Evolutionary conservation across 2,888 invertebrate species (phyloP).

Genomic region (Nomada ruficornis): DNA sequence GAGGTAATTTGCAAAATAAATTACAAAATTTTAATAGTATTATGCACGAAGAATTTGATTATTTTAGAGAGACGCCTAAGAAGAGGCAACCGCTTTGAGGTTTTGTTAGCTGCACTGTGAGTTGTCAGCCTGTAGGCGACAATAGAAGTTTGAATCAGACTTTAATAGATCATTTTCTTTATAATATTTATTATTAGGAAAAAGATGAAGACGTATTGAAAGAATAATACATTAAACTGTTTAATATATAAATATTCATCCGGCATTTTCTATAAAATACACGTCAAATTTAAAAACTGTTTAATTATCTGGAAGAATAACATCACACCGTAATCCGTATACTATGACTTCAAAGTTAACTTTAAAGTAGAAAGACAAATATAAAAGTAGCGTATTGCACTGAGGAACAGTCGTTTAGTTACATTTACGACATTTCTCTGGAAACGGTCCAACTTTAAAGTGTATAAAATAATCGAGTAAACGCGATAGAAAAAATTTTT

Average conservation of each 20-base stretch:
- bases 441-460: slow-evolving; percentile 32
- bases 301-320: not conserved
- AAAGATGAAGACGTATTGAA: too few relatives aligned
- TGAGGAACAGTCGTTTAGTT: not conserved
- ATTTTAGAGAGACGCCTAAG: too few relatives aligned
- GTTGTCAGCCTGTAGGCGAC: too few relatives aligned
- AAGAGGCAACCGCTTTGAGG: too few relatives aligned
- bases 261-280: not conserved
- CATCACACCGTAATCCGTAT: not conserved
- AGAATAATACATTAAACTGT: too few relatives aligned
- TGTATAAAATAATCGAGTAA: slow-evolving; percentile 15
- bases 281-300: not conserved
- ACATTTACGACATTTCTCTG: slow-evolving; percentile 10
- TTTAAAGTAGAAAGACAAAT: not conserved
- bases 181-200: too few relatives aligned
- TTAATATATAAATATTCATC: not conserved
- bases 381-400: not conserved
- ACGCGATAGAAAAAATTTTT: not conserved
- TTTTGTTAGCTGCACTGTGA: too few relatives aligned
- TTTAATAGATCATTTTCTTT: too few relatives aligned
- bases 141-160: too few relatives aligned
- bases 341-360: not conserved
- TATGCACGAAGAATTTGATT: too few relatives aligned
- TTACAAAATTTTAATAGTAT: too few relatives aligned
- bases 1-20: too few relatives aligned